A percentile compares a stretch with the other conserved stretches of the same genome.
Evolutionary conservation across 2,888 invertebrate genomes (phyloP).

Genomic region (Epistrophe eligans): DNA sequence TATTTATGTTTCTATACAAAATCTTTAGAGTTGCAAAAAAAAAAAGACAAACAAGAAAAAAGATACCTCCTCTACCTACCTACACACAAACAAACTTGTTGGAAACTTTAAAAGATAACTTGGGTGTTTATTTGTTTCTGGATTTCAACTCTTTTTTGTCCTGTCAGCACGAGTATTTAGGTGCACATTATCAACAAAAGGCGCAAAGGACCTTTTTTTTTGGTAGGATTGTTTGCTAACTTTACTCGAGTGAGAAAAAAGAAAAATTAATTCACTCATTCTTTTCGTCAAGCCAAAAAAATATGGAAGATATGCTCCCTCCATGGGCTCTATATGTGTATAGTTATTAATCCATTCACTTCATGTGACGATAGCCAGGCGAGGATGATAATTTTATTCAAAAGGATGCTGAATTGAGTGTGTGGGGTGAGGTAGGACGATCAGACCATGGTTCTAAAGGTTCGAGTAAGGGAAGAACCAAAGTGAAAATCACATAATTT

Average conservation of each 20-base stretch:
- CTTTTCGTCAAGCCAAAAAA: slow-evolving; percentile 42
- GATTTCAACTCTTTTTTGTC: slow-evolving; percentile 25
- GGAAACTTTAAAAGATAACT: slow-evolving; percentile 42
- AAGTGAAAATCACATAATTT: slow-evolving; percentile 62
- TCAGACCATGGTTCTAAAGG: slow-evolving; percentile 12
- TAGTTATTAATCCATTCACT: slow-evolving; percentile 59
- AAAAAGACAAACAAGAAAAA: not conserved
- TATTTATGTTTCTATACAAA: slow-evolving; percentile 57
- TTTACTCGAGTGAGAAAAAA: not conserved
- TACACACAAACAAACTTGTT: slow-evolving; percentile 2
- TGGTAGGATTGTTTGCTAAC: not conserved
- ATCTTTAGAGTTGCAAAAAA: slow-evolving; percentile 38
- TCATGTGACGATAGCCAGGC: slow-evolving; percentile 54
- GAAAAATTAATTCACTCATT: slow-evolving; percentile 26
- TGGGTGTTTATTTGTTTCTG: slow-evolving; percentile 38
- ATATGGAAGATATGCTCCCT: slow-evolving; percentile 8
- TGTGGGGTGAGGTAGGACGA: slow-evolving; percentile 7
- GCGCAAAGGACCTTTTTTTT: slow-evolving; percentile 51
- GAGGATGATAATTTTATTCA: slow-evolving; percentile 73
- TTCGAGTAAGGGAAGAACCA: slow-evolving; percentile 27
- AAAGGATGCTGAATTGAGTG: slow-evolving; percentile 66
- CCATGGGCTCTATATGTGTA: not conserved
- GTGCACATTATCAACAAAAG: slow-evolving; percentile 69
- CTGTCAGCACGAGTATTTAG: slow-evolving; percentile 58
- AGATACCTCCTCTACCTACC: not conserved